phyloP scores from a whole-genome alignment of 2,113 vertebrate species.

The Polypterus senegalus region DNA sequence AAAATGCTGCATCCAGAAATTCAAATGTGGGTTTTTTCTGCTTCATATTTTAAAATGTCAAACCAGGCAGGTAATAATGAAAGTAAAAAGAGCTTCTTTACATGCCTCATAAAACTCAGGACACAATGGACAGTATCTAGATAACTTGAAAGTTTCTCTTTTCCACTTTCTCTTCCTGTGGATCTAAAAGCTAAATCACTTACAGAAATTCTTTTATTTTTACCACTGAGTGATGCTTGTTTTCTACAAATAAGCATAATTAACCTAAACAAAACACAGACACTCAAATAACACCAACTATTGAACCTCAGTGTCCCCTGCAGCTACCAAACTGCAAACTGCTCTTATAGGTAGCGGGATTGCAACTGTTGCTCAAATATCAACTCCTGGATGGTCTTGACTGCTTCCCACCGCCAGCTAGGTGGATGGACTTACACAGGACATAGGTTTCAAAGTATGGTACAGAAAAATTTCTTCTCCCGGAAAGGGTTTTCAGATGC shows the following conservation, averaged over 20 bases:
- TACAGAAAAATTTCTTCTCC: constrained; percentile 97
- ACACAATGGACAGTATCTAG: neutral
- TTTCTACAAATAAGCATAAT: constrained; percentile 58
- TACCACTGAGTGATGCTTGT: constrained; percentile 49
- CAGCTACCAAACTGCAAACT: neutral
- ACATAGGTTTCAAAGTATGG: constrained; percentile 70
- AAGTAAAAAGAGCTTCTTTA: too few relatives aligned
- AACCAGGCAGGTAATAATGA: too few relatives aligned
- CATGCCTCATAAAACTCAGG: too few relatives aligned
- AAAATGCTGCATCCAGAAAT: too few relatives aligned
- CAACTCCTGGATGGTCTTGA: constrained; percentile 8
- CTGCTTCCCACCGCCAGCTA: constrained; percentile 41
- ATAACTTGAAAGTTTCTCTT: neutral
- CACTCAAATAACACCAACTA: constrained; percentile 5
- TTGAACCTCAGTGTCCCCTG: neutral
- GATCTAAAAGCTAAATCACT: constrained; percentile 31
- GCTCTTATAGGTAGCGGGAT: constrained; percentile 2
- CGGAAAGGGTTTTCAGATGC: constrained; percentile 96
- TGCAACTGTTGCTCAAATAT: neutral
- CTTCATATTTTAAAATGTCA: too few relatives aligned
- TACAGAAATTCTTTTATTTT: constrained; percentile 33
- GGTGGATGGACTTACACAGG: constrained; percentile 41
- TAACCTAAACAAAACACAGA: constrained; percentile 43
- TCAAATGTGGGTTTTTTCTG: too few relatives aligned
- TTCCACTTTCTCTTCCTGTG: constrained; percentile 37